Percentiles rank a stretch among this genome's conserved stretches.
Conservation (phyloP, 2,888 invertebrate genomes). For the Amiota mariae region DNA sequence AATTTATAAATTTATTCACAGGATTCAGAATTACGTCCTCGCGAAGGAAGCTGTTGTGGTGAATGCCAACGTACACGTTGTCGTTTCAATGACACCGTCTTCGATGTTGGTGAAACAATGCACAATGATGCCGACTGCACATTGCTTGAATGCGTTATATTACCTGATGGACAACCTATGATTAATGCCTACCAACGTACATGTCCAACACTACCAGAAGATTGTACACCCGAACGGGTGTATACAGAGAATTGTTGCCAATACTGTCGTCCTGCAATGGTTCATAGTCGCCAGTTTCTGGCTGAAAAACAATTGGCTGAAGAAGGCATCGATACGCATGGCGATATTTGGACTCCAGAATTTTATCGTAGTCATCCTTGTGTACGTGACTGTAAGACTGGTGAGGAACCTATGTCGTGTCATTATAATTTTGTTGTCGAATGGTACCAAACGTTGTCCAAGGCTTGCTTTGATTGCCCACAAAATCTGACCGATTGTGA, state of each 20-base stretch:
- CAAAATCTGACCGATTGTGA: constrained; percentile 83
- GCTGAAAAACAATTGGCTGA: constrained; percentile 23
- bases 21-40: constrained; percentile 67
- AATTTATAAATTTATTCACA: constrained; percentile 36
- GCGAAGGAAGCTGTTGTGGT: constrained; percentile 69
- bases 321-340: constrained; percentile 34
- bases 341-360: constrained; percentile 64
- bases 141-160: constrained; percentile 66
- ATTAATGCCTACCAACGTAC: constrained; percentile 68
- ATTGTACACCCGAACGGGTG: constrained; percentile 63
- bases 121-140: constrained; percentile 69
- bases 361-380: constrained; percentile 75
- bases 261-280: constrained; percentile 52
- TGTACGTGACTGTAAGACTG: constrained; percentile 76
- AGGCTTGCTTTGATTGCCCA: constrained; percentile 91
- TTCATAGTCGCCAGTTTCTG: neutral
- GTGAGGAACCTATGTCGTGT: constrained; percentile 77
- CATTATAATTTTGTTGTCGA: constrained; percentile 79
- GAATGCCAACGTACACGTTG: constrained; percentile 71
- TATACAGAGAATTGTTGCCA: constrained; percentile 68
- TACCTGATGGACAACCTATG: constrained; percentile 59
- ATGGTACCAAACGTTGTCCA: constrained; percentile 89
- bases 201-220: constrained; percentile 63
- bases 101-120: constrained; percentile 70
- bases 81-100: constrained; percentile 62